These are phyloP conservation scores for Zeuzera pyrina DNA, from an alignment of 2,888 invertebrate species.

Conservation along the genomic window DNA sequence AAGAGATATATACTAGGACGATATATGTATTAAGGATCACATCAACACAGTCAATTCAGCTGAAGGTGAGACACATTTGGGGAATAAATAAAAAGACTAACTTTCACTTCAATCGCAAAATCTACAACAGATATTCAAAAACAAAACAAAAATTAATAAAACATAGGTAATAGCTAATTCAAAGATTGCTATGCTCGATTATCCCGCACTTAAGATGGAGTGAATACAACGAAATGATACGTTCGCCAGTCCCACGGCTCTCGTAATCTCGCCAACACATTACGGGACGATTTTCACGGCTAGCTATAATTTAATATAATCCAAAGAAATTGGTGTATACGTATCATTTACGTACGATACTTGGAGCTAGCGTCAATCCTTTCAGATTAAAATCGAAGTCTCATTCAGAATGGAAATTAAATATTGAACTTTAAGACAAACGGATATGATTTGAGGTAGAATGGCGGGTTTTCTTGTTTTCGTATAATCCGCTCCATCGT, in stretches of 20 bases:
- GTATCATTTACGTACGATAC: no score
- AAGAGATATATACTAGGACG: no score
- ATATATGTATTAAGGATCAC: no score
- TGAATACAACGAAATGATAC: conserved; percentile 57
- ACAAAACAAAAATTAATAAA: conserved; percentile 54
- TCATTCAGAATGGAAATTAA: no score
- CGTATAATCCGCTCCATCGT: no score
- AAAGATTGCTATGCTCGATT: conserved; percentile 59
- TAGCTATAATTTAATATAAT: conserved; percentile 72
- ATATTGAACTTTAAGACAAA: no score
- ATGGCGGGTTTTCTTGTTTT: no score
- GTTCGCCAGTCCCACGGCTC: conserved; percentile 59
- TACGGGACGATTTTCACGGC: conserved; percentile 70
- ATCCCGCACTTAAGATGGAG: conserved; percentile 49
- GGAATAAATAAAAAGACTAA: not conserved
- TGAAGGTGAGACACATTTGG: no score
- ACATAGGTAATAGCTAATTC: conserved; percentile 61
- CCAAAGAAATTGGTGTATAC: conserved; percentile 70
- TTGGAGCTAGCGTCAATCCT: no score
- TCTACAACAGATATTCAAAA: conserved; percentile 23
- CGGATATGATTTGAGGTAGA: no score
- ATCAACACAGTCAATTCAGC: no score
- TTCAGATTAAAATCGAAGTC: no score
- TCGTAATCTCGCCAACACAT: conserved; percentile 63
- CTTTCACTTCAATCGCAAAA: not conserved